phyloP scores from a whole-genome alignment of 1,140 invertebrate species.

The Antheraea mylitta region DNA sequence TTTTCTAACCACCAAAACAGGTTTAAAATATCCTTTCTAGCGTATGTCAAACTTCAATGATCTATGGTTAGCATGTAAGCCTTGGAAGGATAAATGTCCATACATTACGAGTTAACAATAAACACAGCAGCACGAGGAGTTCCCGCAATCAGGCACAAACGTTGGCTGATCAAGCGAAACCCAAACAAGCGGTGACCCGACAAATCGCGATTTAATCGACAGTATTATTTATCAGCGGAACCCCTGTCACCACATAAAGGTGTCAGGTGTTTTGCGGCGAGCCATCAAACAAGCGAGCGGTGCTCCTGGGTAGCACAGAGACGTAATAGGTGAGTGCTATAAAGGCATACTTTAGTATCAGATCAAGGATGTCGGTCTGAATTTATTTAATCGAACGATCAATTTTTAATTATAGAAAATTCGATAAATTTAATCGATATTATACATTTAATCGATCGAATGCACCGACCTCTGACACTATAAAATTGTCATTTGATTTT shows the following conservation, averaged over 20 bases:
- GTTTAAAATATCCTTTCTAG: too few relatives aligned
- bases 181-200: constrained; percentile 9
- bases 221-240: constrained; percentile 13
- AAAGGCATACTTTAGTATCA: too few relatives aligned
- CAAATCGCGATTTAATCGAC: constrained; percentile 13
- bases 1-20: too few relatives aligned
- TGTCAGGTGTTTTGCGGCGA: background rate
- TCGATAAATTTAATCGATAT: too few relatives aligned
- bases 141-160: background rate
- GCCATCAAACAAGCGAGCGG: constrained; percentile 1
- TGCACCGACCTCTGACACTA: too few relatives aligned
- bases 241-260: constrained; percentile 7
- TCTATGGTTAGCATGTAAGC: background rate
- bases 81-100: background rate
- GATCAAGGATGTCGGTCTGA: too few relatives aligned
- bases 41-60: background rate
- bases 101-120: background rate
- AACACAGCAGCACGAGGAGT: background rate
- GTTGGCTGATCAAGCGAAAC: background rate
- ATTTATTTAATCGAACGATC: too few relatives aligned
- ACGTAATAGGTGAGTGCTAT: background rate
- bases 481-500: too few relatives aligned
- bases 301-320: background rate
- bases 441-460: too few relatives aligned
- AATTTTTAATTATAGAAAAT: too few relatives aligned